Evolutionary conservation across 2,113 vertebrate species (phyloP), one percentile per base, ranked within the genome.

Genomic region (Gambusia affinis): DNA sequence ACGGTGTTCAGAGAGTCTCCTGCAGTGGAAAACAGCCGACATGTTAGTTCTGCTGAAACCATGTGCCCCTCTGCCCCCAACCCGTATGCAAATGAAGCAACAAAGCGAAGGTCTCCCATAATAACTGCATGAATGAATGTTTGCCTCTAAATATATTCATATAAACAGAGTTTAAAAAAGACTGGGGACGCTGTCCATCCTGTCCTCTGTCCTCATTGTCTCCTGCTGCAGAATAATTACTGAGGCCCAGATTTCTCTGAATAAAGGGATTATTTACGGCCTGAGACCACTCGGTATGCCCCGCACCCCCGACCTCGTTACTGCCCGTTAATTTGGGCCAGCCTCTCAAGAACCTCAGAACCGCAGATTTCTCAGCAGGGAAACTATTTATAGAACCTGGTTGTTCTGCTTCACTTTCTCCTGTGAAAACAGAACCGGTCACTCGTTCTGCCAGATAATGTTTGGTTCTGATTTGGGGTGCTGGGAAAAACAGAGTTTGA

Each of bases 1-100:
- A 99, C 92, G 0, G 85, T 88, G 66, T 89, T 73, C 4, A 77
- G 62, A 74, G 92, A 85, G 42, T 93, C 87, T 67, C 96, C 97
- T 98, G 82, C 75, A 47, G 44, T 60, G 60, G 72, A 89, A 69
- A 93, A 60, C 22, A 82, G 14, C 29, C 60, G 60, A 28, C 62
- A 61, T 12, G 47, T 62, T 62, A 54, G 47, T 22, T n/a, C 7
- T 22, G 51, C 44, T 28, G 12, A 42, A 27, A 8, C 15, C 27
- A 42, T 42, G 39, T 6, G 8, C 15, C 15, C 12, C 44, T 6
- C 12, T 30, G 30, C 30, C 17, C 39, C 47, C 60, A 11, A 15
- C 42, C 8, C 1, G 72, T 62, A 68, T 72, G 54, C 63, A 64
- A 78, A 76, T 82, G 65, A 85, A 78, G 28, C 63, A 76, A 82